Percentiles rank a stretch among this genome's conserved stretches.
Conservation (phyloP, 2,797 vertebrate species). For the Cryptoblepharus egeriae region DNA sequence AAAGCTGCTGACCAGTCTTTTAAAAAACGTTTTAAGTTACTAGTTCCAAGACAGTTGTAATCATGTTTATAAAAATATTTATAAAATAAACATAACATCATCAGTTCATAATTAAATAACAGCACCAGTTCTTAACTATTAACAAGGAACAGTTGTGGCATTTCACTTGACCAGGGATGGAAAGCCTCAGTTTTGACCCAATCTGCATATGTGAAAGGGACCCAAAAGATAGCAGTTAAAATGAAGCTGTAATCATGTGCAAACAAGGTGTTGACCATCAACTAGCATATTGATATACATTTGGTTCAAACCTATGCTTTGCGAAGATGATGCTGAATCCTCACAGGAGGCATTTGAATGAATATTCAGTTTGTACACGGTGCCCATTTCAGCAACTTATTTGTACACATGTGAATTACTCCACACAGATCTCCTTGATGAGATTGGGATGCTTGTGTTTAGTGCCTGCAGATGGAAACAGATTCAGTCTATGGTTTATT, state of each 20-base stretch:
- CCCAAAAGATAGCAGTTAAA: not conserved
- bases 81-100: not conserved
- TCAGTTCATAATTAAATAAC: not conserved
- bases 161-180: not conserved
- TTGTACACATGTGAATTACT: not conserved
- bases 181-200: not conserved
- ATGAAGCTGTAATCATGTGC: not conserved
- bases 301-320: not conserved
- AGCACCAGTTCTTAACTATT: no score
- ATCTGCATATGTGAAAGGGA: not conserved
- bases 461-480: not conserved
- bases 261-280: not conserved
- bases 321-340: not conserved
- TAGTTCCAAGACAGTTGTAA: no score
- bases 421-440: not conserved
- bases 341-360: not conserved
- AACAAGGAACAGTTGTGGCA: not conserved
- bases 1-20: not conserved
- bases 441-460: not conserved
- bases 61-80: no score
- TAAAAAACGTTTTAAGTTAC: no score
- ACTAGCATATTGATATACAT: not conserved
- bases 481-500: not conserved
- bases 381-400: not conserved
- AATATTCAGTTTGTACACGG: not conserved